phyloP scores from a whole-genome alignment of 2,888 invertebrate genomes.

The Spodoptera picta region DNA sequence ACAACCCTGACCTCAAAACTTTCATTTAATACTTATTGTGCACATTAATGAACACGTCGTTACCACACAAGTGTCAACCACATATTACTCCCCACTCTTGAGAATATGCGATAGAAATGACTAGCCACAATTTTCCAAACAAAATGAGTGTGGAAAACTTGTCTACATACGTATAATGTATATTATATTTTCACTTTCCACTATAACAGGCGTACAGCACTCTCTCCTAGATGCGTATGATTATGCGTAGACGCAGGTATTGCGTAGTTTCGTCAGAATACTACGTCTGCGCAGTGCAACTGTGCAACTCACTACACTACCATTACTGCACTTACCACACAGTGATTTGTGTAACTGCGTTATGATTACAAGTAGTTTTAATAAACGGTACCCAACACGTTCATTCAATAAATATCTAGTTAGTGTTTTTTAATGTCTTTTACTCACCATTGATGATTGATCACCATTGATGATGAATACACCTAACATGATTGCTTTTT shows the following conservation, averaged over 20 bases:
- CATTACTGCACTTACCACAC: constrained; percentile 39
- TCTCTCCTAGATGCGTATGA: constrained; percentile 39
- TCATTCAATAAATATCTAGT: not conserved
- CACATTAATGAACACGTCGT: constrained; percentile 10
- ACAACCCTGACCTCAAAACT: constrained; percentile 22
- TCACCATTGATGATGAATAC: too few relatives aligned
- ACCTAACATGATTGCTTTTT: too few relatives aligned
- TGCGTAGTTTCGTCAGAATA: constrained; percentile 35
- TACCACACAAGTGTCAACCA: constrained; percentile 16
- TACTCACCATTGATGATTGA: too few relatives aligned
- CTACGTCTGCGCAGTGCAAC: constrained; percentile 29
- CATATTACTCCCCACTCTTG: constrained; percentile 5
- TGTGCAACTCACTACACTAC: constrained; percentile 16
- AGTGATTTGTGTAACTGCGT: constrained; percentile 30
- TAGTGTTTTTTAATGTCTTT: constrained; percentile 2
- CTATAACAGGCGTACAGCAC: constrained; percentile 18
- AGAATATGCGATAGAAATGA: constrained; percentile 30
- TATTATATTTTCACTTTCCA: constrained; percentile 50
- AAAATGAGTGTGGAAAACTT: constrained; percentile 27
- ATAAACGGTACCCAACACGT: constrained; percentile 4
- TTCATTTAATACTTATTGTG: constrained; percentile 11
- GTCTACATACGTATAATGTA: constrained; percentile 24
- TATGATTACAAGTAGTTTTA: constrained; percentile 27
- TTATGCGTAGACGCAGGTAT: constrained; percentile 38
- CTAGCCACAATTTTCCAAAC: constrained; percentile 29